phyloP scores from a whole-genome alignment of 2,888 invertebrate species.

The Lamproptera curius region DNA sequence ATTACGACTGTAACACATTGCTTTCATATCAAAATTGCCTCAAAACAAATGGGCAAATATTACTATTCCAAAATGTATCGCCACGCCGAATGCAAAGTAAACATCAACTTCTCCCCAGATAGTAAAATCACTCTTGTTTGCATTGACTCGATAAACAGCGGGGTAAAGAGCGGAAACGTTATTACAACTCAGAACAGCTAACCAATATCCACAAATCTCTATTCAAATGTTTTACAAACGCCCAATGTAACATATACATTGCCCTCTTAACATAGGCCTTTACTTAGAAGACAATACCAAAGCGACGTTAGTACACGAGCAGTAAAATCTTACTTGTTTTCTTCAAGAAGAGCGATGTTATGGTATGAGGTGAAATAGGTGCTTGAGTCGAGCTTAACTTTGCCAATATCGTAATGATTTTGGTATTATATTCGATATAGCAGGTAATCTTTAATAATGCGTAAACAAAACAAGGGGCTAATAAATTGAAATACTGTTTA shows the following conservation, averaged over 20 bases:
- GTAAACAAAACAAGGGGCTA: neutral
- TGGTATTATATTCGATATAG: constrained; percentile 42
- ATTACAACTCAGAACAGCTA: constrained; percentile 50
- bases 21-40: too few relatives aligned
- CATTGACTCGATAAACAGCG: constrained; percentile 61
- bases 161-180: constrained; percentile 68
- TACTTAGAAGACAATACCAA: neutral
- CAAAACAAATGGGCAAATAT: too few relatives aligned
- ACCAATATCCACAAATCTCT: constrained; percentile 26
- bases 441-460: constrained; percentile 30
- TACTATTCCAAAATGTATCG: constrained; percentile 17
- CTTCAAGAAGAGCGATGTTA: neutral
- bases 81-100: constrained; percentile 12
- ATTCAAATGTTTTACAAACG: neutral
- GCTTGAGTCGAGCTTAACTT: constrained; percentile 37
- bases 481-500: too few relatives aligned
- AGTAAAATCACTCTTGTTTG: constrained; percentile 57
- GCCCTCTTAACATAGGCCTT: neutral
- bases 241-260: constrained; percentile 5
- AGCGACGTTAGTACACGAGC: neutral
- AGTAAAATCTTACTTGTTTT: neutral
- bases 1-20: too few relatives aligned
- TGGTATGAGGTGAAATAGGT: constrained; percentile 20
- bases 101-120: constrained; percentile 26
- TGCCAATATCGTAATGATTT: constrained; percentile 47